A percentile compares a stretch with the other conserved stretches of the same genome.
Conservation (phyloP, 1,140 invertebrate genomes). For the Drosophila rufa region DNA sequence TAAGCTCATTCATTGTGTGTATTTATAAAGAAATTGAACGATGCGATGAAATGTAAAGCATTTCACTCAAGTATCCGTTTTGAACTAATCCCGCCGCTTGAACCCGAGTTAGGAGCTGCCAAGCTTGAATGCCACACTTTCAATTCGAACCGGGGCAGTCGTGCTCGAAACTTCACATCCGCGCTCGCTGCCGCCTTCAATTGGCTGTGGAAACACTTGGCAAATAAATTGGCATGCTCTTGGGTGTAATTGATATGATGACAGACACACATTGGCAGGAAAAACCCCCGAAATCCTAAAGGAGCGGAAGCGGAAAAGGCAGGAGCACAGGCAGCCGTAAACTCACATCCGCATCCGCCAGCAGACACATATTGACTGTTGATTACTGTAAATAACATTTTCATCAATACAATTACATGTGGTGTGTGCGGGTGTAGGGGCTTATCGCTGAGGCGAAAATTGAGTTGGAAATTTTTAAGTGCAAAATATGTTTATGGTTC, state of each 20-base stretch:
- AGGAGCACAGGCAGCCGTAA: conserved; percentile 14
- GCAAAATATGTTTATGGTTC: conserved; percentile 76
- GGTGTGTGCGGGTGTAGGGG: conserved; percentile 23
- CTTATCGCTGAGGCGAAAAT: conserved; percentile 61
- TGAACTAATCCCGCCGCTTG: conserved; percentile 10
- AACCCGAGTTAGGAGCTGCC: neutral
- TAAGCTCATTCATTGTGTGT: conserved; percentile 17
- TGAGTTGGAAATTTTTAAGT: conserved; percentile 77
- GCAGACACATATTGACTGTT: conserved; percentile 58
- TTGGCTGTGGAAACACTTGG: conserved; percentile 60
- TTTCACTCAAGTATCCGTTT: conserved; percentile 5
- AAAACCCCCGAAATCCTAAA: conserved; percentile 24
- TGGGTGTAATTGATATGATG: conserved; percentile 76
- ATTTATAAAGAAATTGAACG: conserved; percentile 10
- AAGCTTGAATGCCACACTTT: conserved; percentile 9
- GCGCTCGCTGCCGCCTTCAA: conserved; percentile 23
- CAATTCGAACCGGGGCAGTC: conserved; percentile 11
- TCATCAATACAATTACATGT: conserved; percentile 76
- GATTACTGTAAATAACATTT: conserved; percentile 76
- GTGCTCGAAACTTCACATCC: conserved; percentile 38
- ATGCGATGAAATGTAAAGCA: conserved; percentile 19
- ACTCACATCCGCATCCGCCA: conserved; percentile 25
- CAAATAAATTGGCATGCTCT: conserved; percentile 74
- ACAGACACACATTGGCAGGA: conserved; percentile 32
- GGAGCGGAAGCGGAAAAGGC: conserved; percentile 48